These are phyloP conservation scores for Mungos mungo DNA, from an alignment of 2,113 vertebrate genomes.

Conservation along the genomic window DNA sequence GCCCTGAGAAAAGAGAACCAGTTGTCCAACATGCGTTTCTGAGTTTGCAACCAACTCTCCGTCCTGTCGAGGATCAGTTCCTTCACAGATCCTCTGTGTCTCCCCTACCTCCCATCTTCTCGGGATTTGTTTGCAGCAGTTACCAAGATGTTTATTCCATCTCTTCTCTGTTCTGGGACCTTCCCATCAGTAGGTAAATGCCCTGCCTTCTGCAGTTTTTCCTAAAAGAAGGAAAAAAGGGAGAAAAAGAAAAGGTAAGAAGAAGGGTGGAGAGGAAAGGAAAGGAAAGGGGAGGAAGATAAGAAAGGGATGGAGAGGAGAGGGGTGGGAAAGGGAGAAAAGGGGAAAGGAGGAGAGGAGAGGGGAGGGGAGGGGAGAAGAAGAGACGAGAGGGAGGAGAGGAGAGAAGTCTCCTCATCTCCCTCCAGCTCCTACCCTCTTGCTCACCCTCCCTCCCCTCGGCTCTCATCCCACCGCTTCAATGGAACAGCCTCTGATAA, in stretches of 20 bases:
- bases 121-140: accelerated
- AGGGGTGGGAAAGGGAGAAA: too few species aligned
- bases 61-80: background rate
- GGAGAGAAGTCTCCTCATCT: background rate
- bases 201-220: background rate
- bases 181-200: background rate
- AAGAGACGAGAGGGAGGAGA: background rate
- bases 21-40: background rate
- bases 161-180: background rate
- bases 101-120: background rate
- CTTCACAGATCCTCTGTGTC: background rate
- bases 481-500: background rate
- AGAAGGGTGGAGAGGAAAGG: background rate
- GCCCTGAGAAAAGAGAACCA: background rate
- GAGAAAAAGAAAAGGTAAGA: background rate
- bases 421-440: background rate
- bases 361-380: too few species aligned
- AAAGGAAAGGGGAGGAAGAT: background rate
- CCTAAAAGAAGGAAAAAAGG: background rate
- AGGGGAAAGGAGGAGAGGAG: too few species aligned
- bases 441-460: background rate
- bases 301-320: too few species aligned
- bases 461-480: background rate
- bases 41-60: background rate
- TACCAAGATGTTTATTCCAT: background rate